phyloP scores from a whole-genome alignment of 2,797 vertebrate species.

The Halcyon badia region DNA sequence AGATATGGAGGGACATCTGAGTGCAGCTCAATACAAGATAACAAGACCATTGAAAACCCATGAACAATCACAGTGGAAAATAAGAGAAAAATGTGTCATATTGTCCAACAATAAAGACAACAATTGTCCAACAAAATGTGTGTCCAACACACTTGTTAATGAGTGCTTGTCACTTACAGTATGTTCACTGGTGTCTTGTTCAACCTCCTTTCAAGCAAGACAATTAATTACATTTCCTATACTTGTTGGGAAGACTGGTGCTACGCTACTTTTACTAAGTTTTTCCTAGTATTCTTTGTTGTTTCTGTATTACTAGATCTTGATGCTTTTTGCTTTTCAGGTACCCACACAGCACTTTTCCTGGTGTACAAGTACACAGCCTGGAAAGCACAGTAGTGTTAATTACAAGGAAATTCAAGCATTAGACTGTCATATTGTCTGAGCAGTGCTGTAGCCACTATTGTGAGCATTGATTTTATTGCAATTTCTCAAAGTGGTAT shows the following conservation, averaged over 20 bases:
- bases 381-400: neutral
- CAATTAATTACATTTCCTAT: neutral
- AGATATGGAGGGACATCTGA: neutral
- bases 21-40: neutral
- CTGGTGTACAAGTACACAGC: neutral
- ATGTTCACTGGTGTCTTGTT: neutral
- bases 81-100: neutral
- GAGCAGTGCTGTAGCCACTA: neutral
- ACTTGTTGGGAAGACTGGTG: neutral
- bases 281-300: neutral
- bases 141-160: neutral
- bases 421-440: neutral
- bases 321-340: neutral
- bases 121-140: neutral
- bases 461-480: neutral
- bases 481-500: neutral
- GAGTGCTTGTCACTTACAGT: neutral
- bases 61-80: neutral
- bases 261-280: neutral
- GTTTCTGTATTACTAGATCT: neutral
- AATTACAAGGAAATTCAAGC: neutral
- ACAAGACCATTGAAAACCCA: conserved; percentile 1
- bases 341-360: neutral
- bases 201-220: neutral
- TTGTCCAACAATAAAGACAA: neutral